A percentile compares a stretch with the other conserved stretches of the same genome.
These are phyloP conservation scores for Chymomyza amoena DNA, from an alignment of 2,888 invertebrate species.

Conservation along the genomic window DNA sequence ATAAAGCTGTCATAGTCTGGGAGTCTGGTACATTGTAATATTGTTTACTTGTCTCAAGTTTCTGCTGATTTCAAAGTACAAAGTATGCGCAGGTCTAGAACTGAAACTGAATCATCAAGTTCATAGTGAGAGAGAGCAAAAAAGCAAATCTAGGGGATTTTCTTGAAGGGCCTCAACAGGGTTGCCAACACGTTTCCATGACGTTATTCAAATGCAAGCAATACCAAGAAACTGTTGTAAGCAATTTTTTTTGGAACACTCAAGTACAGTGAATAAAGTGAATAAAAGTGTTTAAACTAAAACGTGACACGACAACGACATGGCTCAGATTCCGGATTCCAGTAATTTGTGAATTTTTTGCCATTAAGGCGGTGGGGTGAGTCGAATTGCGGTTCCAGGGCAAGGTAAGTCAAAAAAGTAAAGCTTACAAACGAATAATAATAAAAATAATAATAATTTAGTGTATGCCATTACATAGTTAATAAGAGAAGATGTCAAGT, in stretches of 20 bases:
- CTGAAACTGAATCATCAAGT: not conserved
- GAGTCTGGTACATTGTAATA: not conserved
- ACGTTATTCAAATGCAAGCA: not conserved
- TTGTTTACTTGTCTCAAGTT: not conserved
- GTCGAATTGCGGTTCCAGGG: not conserved
- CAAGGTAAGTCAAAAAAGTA: not conserved
- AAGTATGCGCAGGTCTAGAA: not conserved
- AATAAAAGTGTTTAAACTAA: not conserved
- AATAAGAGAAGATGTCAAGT: slow-evolving; percentile 63
- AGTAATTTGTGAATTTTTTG: not conserved
- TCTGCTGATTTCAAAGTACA: not conserved
- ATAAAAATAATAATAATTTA: slow-evolving; percentile 56
- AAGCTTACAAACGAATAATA: slow-evolving; percentile 23
- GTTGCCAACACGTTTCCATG: not conserved
- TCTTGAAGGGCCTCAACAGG: not conserved
- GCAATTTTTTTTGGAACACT: not conserved
- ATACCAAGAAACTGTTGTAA: not conserved
- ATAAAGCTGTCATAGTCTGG: no score
- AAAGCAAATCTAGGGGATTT: not conserved
- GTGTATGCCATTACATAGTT: slow-evolving; percentile 54
- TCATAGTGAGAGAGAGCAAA: not conserved
- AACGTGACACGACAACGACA: not conserved
- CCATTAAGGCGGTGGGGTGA: not conserved
- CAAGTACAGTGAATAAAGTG: not conserved
- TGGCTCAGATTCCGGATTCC: not conserved